Conservation (phyloP, 2,888 invertebrate genomes). For the Phanerotoma sp. region DNA sequence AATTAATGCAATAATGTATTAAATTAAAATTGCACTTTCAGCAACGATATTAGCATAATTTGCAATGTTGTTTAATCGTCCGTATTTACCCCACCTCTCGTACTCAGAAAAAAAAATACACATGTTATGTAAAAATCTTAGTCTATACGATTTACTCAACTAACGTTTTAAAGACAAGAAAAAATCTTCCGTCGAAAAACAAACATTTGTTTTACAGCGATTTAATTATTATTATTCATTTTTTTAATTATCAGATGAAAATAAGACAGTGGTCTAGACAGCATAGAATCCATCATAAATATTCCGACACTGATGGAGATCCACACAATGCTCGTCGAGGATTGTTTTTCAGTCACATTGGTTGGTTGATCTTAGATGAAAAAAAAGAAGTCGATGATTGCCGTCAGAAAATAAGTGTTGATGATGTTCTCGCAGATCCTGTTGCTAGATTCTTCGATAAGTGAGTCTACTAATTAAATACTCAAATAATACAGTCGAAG, state of each 20-base stretch:
- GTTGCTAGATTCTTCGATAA: constrained; percentile 75
- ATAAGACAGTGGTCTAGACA: constrained; percentile 75
- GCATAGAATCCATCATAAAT: constrained; percentile 75
- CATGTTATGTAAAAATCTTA: no score
- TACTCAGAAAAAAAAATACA: no score
- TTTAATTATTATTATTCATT: constrained; percentile 4
- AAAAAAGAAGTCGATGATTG: constrained; percentile 79
- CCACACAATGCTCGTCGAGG: constrained; percentile 81
- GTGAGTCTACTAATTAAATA: constrained; percentile 54
- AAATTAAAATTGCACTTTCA: no score
- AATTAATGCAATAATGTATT: no score
- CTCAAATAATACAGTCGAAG: neutral
- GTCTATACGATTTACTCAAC: neutral
- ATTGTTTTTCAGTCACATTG: constrained; percentile 91
- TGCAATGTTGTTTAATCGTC: no score
- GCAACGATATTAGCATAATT: no score
- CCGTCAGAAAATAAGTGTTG: constrained; percentile 77
- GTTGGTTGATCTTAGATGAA: constrained; percentile 89
- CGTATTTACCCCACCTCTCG: no score
- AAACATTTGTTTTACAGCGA: no score
- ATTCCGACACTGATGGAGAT: constrained; percentile 76
- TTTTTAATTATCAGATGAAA: constrained; percentile 66
- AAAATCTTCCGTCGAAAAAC: neutral
- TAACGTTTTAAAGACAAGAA: neutral
- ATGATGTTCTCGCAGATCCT: constrained; percentile 76